Conservation (phyloP, 2,888 invertebrate species). For the Lithophane leautieri region DNA sequence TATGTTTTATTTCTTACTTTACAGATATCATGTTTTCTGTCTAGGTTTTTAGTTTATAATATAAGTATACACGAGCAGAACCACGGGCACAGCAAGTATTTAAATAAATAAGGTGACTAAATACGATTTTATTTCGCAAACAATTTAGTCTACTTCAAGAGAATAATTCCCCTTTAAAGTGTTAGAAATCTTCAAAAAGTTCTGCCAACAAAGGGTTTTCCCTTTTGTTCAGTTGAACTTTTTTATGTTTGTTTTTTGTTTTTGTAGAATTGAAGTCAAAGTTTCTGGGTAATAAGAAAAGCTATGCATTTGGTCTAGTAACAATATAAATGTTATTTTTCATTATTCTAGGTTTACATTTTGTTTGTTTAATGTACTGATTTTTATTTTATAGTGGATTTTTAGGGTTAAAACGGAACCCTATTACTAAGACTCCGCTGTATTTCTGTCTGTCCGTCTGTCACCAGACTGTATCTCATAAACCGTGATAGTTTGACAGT, state of each 20-base stretch:
- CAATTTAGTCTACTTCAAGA: slow-evolving; percentile 5
- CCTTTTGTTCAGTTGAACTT: neutral
- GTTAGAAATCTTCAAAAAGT: slow-evolving; percentile 20
- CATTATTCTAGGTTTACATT: neutral
- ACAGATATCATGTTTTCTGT: no score
- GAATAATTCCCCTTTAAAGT: slow-evolving; percentile 18
- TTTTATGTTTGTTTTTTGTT: no score
- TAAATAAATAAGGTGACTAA: neutral
- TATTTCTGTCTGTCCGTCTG: no score
- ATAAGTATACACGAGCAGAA: no score
- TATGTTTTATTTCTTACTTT: no score
- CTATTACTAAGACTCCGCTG: no score
- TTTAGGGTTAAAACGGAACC: no score
- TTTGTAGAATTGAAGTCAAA: slow-evolving; percentile 9
- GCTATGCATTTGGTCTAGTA: neutral
- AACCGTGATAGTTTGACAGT: no score
- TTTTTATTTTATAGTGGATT: no score
- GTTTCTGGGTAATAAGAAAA: slow-evolving; percentile 10
- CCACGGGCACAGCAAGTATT: no score
- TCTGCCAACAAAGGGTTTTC: slow-evolving; percentile 11
- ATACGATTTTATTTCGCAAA: neutral
- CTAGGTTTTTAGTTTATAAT: no score
- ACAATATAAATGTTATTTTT: neutral
- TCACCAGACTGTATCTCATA: no score
- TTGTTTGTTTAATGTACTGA: neutral